Base-by-base conservation (phyloP, 1,140 invertebrate species). In the Drosophila athabasca region DNA sequence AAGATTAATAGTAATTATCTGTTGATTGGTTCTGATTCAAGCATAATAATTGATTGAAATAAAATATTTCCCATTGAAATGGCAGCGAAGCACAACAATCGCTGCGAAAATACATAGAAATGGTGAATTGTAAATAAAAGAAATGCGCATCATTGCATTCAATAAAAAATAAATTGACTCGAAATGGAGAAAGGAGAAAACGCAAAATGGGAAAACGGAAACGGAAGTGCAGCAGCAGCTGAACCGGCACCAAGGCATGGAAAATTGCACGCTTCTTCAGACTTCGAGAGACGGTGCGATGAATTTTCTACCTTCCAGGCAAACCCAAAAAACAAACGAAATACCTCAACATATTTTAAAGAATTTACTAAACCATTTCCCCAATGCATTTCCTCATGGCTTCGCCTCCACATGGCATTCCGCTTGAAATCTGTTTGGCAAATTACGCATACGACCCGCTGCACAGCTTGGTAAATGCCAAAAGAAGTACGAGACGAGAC, bases 121-220 rank as follows among this genome's bases (percentile, higher is more conserved):
- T 29, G 24, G 54, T 31, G 48, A 58, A 57, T 55, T 44, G 66
- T 69, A 69, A 70, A 69, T 69, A 69, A 58, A 68, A 39, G 26
- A 35, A 58, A 53, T 44, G 51, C 65, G 43, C 67, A 50, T 70
- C 67, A 50, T 7, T 58, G 67, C 52, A 58, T 69, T 69, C 51
- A 70, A 69, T 70, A 70, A 58, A 58, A 50, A 70, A 57, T 50
- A 69, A 70, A 70, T 69, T 70, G 65, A 69, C 35, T 69, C 22
- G 17, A 19, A 49, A 53, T 43, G 39, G 29, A 69, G 48, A 68
- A 45, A 39, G 35, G 35, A 39, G 35, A 39, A 39, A 39, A 39
- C 2, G 35, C 35, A 1, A 39, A 39, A 13, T 39, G 35, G 35
- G 8, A 11, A 4, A 50, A 5, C 31, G 31, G 51, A 46, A 39